Evolutionary conservation across 1,140 invertebrate genomes (phyloP), one percentile per base, ranked within the genome.

Genomic region (Hesperophylax magnus): DNA sequence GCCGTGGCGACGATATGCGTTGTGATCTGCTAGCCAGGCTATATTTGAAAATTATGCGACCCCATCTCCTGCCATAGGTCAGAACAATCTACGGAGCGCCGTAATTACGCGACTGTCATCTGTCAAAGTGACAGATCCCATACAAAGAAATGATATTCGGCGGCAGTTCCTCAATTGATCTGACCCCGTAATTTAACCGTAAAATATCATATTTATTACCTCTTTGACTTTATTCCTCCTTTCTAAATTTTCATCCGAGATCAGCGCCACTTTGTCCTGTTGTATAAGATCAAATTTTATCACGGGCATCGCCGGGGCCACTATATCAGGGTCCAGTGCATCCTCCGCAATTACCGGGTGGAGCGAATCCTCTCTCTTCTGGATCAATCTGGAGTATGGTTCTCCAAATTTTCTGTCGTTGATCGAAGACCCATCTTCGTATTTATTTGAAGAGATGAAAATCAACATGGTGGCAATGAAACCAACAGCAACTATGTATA

Each of bases 191-290:
- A 31, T 2, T 31, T 31, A 31, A 31, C 27, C 6, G 27, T 6
- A 31, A 31, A 31, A 31, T 31, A 31, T 31, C 6, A 31, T 31
- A 0, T 4, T 47, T 14, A 47, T 47, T 82, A 86, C 85, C 86
- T 87, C 84, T 82, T 86, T 86, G 24, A 86, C 84, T 77, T 85
- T 86, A 8, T 84, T 79, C 67, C 84, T 77, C 76, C 80, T 84
- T 11, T 27, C 52, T 18, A 78, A n/a, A 71, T 76, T 79, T 72
- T 78, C 78, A 34, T 79, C 76, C 14, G 77, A 77, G 39, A 81
- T 31, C 60, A 72, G 27, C 0, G 77, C 77, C 6, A 15, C 22
- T 47, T n/a, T 24, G 54, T 82, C 81, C 60, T 77, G 52, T 18
- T 15, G 18, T 2, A 15, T 1, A 15, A 82, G 20, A 39, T 77